These are phyloP conservation scores for Sebastes nivosus DNA, from an alignment of 2,797 vertebrate species.

Conservation along the genomic window DNA sequence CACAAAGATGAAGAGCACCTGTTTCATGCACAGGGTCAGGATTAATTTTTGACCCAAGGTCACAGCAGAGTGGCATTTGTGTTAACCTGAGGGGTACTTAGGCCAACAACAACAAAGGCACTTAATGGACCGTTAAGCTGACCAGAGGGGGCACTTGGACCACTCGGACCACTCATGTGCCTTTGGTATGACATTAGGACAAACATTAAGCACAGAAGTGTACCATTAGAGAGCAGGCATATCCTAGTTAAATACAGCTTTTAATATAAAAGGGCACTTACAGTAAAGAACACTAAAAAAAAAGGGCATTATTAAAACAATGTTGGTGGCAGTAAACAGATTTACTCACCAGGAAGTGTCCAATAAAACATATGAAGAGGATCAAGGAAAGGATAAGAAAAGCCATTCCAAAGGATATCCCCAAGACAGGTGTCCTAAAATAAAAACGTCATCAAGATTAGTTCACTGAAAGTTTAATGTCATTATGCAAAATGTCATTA, in stretches of 20 bases:
- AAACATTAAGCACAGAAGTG: conserved; percentile 13
- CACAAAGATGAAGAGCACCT: background rate
- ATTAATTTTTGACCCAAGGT: conserved; percentile 2
- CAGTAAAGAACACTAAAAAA: background rate
- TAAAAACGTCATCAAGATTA: background rate
- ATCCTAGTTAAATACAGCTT: background rate
- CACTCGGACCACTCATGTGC: conserved; percentile 12
- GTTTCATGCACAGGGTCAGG: background rate
- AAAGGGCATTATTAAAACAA: background rate
- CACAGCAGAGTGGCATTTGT: conserved; percentile 22
- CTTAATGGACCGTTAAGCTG: conserved; percentile 30
- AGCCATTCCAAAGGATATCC: conserved; percentile 90
- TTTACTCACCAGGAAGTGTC: conserved; percentile 89
- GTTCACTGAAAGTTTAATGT: background rate
- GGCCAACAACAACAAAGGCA: background rate
- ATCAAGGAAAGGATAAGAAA: conserved; percentile 90
- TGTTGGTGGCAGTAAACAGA: background rate
- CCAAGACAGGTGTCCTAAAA: conserved; percentile 87
- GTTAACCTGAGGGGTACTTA: conserved; percentile 12
- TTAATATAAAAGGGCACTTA: background rate
- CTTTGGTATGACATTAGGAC: conserved; percentile 22
- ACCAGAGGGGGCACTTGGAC: conserved; percentile 16
- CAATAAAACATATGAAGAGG: conserved; percentile 92
- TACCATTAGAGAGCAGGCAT: background rate
- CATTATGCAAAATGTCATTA: background rate